Conservation (phyloP, 2,888 invertebrate species). For the Linyphia triangularis region DNA sequence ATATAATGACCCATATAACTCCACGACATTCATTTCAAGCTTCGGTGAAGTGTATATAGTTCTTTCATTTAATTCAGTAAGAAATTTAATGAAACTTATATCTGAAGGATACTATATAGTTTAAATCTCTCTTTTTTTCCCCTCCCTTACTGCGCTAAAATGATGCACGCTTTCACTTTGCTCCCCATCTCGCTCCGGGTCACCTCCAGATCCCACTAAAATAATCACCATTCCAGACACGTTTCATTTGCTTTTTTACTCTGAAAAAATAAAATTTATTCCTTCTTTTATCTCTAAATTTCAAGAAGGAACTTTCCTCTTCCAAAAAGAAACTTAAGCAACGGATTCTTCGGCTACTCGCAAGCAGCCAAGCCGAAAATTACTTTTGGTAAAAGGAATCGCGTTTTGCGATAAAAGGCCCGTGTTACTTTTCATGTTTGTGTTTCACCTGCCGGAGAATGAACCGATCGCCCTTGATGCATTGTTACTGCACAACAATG, state of each 20-base stretch:
- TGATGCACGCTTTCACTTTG: background rate
- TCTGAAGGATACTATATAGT: no score
- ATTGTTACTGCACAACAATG: background rate
- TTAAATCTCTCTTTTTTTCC: no score
- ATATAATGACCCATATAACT: no score
- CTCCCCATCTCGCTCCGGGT: background rate
- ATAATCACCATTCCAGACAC: background rate
- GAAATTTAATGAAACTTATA: no score
- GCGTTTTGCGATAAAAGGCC: background rate
- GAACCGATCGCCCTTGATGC: background rate
- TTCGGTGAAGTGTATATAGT: no score
- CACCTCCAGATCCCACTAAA: background rate
- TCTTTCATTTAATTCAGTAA: no score
- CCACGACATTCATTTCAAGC: no score
- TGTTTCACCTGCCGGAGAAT: no score
- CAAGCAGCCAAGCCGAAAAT: constrained; percentile 3
- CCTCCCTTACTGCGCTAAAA: no score
- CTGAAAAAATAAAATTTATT: background rate
- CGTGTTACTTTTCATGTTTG: background rate
- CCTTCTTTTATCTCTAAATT: background rate
- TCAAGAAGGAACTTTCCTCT: background rate
- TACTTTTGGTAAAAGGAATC: background rate
- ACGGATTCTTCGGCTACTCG: no score
- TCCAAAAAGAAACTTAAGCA: background rate
- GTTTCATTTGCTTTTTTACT: background rate